Percentiles rank a stretch among this genome's conserved stretches.
Conservation (phyloP, 2,113 vertebrate species). For the Anguilla japonica region DNA sequence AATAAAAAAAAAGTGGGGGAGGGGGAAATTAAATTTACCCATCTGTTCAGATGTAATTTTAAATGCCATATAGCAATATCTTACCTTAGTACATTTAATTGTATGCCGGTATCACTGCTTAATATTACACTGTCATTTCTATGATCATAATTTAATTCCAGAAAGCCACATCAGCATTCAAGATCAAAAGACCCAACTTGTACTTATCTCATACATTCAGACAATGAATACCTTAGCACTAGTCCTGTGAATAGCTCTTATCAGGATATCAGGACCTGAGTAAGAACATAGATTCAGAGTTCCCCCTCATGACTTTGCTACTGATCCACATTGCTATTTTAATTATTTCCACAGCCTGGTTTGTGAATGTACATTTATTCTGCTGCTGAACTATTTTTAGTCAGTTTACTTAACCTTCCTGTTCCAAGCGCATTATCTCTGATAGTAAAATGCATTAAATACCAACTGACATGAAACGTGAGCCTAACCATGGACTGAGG, state of each 20-base stretch:
- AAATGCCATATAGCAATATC: not conserved
- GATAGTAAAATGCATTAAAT: not conserved
- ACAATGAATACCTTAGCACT: conserved; percentile 35
- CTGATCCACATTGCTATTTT: conserved; percentile 23
- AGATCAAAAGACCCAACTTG: not conserved
- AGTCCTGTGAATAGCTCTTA: conserved; percentile 52
- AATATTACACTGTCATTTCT: not conserved
- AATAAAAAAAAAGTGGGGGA: not conserved
- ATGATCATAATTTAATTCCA: not conserved
- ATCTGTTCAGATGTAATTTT: not conserved
- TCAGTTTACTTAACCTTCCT: not conserved
- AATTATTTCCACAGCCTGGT: not conserved
- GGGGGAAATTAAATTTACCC: not conserved
- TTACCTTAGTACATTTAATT: not conserved
- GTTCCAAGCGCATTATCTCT: not conserved
- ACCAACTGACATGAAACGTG: not conserved
- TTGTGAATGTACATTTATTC: conserved; percentile 21
- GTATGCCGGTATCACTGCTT: not conserved
- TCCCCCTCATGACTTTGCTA: conserved; percentile 31
- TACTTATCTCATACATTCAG: not conserved
- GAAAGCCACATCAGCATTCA: not conserved
- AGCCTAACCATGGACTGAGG: not conserved
- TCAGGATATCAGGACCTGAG: not conserved
- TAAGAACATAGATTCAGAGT: conserved; percentile 36
- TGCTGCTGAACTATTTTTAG: conserved; percentile 11